phyloP scores from a whole-genome alignment of 92 coral and sea anemone genomes.

The Muricea muricata region DNA sequence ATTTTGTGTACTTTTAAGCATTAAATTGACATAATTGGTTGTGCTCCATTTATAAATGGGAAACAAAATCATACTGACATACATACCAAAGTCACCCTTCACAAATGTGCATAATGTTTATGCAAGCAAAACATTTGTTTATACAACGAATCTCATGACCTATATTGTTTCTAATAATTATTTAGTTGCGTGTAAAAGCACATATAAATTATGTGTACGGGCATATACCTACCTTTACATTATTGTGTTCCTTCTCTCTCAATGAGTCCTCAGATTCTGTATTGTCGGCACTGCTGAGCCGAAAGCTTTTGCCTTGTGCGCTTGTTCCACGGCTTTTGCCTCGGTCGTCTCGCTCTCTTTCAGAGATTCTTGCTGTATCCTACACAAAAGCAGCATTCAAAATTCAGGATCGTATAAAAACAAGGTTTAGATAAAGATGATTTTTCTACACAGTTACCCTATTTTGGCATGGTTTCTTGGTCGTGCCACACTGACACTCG shows the following conservation, averaged over 20 bases:
- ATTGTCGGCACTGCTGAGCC: not conserved
- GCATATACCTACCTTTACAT: not conserved
- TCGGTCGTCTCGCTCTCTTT: conserved; percentile 2
- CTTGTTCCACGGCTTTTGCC: not conserved
- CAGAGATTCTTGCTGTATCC: not conserved
- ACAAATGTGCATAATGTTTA: too few species aligned
- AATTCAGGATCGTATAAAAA: not conserved
- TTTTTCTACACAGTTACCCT: conserved; percentile 17
- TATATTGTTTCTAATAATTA: not conserved
- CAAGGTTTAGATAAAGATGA: not conserved
- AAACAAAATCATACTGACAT: too few species aligned
- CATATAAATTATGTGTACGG: not conserved
- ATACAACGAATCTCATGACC: not conserved
- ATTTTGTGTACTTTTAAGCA: too few species aligned
- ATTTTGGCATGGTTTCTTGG: conserved; percentile 45
- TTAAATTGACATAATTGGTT: too few species aligned
- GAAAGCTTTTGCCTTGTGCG: not conserved
- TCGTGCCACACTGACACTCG: conserved; percentile 36
- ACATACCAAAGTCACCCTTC: not conserved
- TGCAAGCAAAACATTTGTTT: too few species aligned
- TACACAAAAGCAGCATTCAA: not conserved
- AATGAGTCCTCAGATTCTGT: not conserved
- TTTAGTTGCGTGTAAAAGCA: not conserved
- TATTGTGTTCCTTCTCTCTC: not conserved
- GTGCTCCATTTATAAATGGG: too few species aligned